These are phyloP conservation scores for Aselliscus stoliczkanus DNA, from an alignment of 2,797 vertebrate genomes.

Conservation along the genomic window DNA sequence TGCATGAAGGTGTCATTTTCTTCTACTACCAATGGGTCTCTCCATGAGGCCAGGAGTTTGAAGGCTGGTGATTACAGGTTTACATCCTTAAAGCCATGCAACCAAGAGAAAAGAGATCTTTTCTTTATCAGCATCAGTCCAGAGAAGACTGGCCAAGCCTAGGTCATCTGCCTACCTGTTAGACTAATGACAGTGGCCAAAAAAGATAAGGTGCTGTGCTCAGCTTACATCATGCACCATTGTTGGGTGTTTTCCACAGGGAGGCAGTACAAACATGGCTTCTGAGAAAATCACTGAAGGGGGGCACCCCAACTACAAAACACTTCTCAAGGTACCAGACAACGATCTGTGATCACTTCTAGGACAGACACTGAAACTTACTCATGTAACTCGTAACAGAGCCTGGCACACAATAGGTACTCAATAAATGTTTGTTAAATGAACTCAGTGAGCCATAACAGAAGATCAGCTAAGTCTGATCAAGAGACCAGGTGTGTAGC, in stretches of 20 bases:
- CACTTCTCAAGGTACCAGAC: not conserved
- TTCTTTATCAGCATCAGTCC: not conserved
- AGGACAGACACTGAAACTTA: not conserved
- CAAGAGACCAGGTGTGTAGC: not conserved
- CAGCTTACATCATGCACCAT: not conserved
- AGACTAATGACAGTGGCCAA: not conserved
- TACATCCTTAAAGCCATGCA: not conserved
- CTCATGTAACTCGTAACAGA: not conserved
- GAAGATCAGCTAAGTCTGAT: not conserved
- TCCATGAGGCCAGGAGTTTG: not conserved
- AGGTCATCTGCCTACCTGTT: not conserved
- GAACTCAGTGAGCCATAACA: not conserved
- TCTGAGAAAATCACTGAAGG: not conserved
- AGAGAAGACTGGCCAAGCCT: not conserved
- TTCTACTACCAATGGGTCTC: not conserved
- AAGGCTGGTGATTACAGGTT: not conserved
- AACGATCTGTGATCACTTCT: not conserved
- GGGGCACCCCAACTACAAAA: not conserved
- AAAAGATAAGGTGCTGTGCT: not conserved
- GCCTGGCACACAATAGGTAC: not conserved
- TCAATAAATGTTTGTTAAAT: not conserved
- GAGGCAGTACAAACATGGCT: not conserved
- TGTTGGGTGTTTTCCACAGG: not conserved
- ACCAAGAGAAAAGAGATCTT: not conserved
- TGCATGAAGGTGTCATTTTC: not conserved